Base-by-base conservation (phyloP, 1,140 invertebrate species). In the Eulimnadia texana region DNA sequence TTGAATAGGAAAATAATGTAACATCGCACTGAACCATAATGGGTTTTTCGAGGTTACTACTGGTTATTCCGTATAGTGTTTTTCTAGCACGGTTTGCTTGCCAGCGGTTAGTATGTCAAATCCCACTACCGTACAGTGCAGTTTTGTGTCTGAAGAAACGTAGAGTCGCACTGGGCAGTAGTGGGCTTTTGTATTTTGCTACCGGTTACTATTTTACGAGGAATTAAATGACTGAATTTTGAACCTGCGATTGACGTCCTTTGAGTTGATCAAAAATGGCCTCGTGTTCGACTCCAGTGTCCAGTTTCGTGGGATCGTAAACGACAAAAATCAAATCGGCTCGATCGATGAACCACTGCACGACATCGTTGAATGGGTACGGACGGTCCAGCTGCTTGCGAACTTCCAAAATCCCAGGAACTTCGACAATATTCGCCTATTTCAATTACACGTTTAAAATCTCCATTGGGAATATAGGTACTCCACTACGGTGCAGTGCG, bases 291-390 rank as follows among this genome's bases (percentile, higher is more conserved):
- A 88, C 86, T 60, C 92, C 91, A 59, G 95, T 89, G 72, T 96
- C 92, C 63, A 97, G 79, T 76, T 96, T 95, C 10, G 88, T 85
- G 54, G 92, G 91, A 75, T 97, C 93, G 70, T 96, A 96, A 3
- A 95, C 86, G 51, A 96, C 78, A 73, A 95, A 93, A 71, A 96
- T 93, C 60, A 94, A 86, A 72, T 95, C 92, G 11, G 91, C 91
- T 63, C 92, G 80, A 72, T 96, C 91, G 68, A 95, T 93, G 70
- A 89, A 95, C 93, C 93, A 97, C 72, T 95, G 91, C 69, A 90
- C 93, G 23, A 90, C 92, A 68, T 95, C 92, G 69, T 93, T 94
- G 73, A 94, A 94, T 50, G 91, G 89, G 72, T 95, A 95, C 33
- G 91, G 79, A 51, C 92, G 80, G 62, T 93, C 92, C 19, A 93